Evolutionary conservation across 2,797 vertebrate genomes (phyloP).

Genomic region (Falco cherrug): DNA sequence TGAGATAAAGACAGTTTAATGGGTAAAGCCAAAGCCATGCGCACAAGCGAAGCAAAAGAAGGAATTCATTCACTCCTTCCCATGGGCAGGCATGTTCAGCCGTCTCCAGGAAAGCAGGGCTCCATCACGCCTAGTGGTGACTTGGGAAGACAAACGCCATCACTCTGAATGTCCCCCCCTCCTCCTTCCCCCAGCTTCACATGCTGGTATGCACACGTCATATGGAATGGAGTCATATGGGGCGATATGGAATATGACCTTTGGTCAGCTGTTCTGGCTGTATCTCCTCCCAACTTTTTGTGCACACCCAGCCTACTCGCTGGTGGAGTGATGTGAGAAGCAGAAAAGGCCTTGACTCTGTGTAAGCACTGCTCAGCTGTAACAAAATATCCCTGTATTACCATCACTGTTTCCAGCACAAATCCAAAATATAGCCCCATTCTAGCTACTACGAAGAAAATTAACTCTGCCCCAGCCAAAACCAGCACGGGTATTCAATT

Average conservation of each 20-base stretch:
- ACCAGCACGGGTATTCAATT: background rate
- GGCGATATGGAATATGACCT: background rate
- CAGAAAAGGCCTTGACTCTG: background rate
- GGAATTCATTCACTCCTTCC: background rate
- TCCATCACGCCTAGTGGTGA: background rate
- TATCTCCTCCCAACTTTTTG: background rate
- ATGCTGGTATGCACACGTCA: background rate
- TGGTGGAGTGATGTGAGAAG: too few relatives aligned
- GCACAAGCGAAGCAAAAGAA: background rate
- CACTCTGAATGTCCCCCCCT: fast-evolving
- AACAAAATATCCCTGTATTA: background rate
- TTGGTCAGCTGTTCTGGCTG: background rate
- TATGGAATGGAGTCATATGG: too few relatives aligned
- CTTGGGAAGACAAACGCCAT: background rate
- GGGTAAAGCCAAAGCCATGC: background rate
- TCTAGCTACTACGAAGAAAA: background rate
- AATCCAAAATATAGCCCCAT: background rate
- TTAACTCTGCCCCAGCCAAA: background rate
- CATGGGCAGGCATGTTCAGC: background rate
- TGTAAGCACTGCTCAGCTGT: background rate
- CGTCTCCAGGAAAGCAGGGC: background rate
- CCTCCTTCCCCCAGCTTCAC: background rate
- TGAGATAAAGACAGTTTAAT: background rate
- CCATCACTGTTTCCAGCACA: background rate
- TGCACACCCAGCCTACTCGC: too few relatives aligned